Base-by-base conservation (phyloP, 1,140 invertebrate species). In the Micrasema longulum region DNA sequence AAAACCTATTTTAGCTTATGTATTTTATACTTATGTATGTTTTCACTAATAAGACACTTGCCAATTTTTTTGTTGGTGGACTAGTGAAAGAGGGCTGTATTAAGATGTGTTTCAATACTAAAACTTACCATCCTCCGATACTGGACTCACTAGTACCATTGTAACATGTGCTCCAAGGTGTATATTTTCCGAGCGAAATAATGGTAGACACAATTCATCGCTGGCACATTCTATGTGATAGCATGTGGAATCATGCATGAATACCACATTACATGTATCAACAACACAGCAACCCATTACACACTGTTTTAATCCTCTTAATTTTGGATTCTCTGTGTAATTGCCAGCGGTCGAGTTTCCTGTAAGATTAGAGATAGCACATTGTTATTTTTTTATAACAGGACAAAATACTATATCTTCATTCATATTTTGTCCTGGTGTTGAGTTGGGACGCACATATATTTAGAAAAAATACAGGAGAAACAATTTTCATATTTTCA, bases 61-160 rank as follows among this genome's bases (percentile, higher is more conserved):
- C n/a, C n/a, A n/a, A n/a, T n/a, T n/a, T n/a, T n/a, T n/a, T n/a
- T n/a, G n/a, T n/a, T n/a, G n/a, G n/a, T n/a, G n/a, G n/a, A n/a
- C n/a, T n/a, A n/a, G n/a, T n/a, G n/a, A n/a, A n/a, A n/a, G n/a
- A n/a, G n/a, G n/a, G n/a, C n/a, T n/a, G n/a, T n/a, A n/a, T n/a
- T n/a, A n/a, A n/a, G n/a, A n/a, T n/a, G n/a, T n/a, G n/a, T n/a
- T n/a, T n/a, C n/a, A n/a, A n/a, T 14, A 16, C 23, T 60, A 60
- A 11, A 73, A 79, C 53, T 72, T 72, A 76, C 71, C 78, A 36
- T 83, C 83, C 43, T 84, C 82, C 31, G 76, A 60, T n/a, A 89
- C 85, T 5, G 92, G 91, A 80, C 89, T 90, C 0, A 94, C 91
- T 52, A 94, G 79, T 12, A 94, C 89, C 91, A 95, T 92, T 60